Conservation (phyloP, 1,140 invertebrate genomes). For the Stegodyphus dumicola region DNA sequence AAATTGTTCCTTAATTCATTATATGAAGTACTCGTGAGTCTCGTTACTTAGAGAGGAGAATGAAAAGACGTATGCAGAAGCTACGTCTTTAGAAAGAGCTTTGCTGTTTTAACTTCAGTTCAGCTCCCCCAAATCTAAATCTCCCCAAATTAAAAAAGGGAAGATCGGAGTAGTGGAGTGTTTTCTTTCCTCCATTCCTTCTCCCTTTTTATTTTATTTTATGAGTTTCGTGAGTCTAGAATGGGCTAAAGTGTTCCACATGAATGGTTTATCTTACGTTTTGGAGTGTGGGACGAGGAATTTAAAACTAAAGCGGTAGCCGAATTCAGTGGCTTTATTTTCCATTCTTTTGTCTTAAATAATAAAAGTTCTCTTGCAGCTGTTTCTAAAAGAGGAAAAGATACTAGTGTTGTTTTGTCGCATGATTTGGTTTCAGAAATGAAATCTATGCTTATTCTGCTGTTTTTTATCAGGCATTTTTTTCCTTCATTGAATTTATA, state of each 20-base stretch:
- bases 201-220: slow-evolving; percentile 14
- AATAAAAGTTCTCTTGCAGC: slow-evolving; percentile 30
- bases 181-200: slow-evolving; percentile 7
- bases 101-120: slow-evolving; percentile 3
- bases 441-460: neutral
- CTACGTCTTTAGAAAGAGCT: neutral
- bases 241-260: slow-evolving; percentile 46
- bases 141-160: slow-evolving; percentile 46
- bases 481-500: no score
- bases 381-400: neutral
- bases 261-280: slow-evolving; percentile 42
- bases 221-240: slow-evolving; percentile 18
- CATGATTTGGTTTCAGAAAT: slow-evolving; percentile 48
- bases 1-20: no score
- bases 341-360: slow-evolving; percentile 41
- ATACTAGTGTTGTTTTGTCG: slow-evolving; percentile 34
- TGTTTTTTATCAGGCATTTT: no score
- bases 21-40: no score
- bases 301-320: slow-evolving; percentile 20
- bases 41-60: no score
- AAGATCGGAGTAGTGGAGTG: neutral
- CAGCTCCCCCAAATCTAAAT: slow-evolving; percentile 4
- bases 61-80: no score
- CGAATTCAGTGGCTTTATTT: neutral
- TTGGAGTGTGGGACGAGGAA: slow-evolving; percentile 17